Conservation (phyloP, 2,888 invertebrate species). For the Mycalesis mineus region DNA sequence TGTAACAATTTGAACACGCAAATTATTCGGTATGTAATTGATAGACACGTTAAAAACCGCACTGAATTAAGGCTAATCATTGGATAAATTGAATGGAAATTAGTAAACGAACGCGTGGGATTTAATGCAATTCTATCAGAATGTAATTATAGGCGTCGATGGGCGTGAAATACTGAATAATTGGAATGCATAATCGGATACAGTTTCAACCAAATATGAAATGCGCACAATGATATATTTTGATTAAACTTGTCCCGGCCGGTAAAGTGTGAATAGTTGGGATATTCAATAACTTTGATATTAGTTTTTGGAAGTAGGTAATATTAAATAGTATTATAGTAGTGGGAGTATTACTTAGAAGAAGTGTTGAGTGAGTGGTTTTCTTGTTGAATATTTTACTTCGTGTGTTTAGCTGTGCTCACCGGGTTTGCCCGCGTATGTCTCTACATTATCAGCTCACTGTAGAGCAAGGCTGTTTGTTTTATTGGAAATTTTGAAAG, state of each 20-base stretch:
- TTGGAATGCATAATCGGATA: slow-evolving; percentile 53
- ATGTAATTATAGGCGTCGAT: slow-evolving; percentile 72
- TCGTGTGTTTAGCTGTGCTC: too few relatives aligned
- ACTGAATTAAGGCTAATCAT: slow-evolving; percentile 65
- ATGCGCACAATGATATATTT: slow-evolving; percentile 32
- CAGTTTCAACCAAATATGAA: slow-evolving; percentile 34
- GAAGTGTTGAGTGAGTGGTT: too few relatives aligned
- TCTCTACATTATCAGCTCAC: too few relatives aligned
- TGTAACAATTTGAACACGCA: slow-evolving; percentile 21
- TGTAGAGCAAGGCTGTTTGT: too few relatives aligned
- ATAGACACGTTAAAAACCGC: slow-evolving; percentile 48
- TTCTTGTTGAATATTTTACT: too few relatives aligned
- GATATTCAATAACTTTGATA: slow-evolving; percentile 17
- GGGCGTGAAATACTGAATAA: slow-evolving; percentile 70
- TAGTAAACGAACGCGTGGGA: slow-evolving; percentile 59
- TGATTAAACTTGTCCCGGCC: slow-evolving; percentile 26
- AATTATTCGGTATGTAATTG: slow-evolving; percentile 36
- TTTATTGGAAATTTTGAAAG: too few relatives aligned
- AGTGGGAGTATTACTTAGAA: too few relatives aligned
- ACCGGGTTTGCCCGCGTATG: too few relatives aligned
- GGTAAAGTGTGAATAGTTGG: slow-evolving; percentile 13
- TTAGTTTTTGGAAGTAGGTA: slow-evolving; percentile 1
- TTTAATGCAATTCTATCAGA: slow-evolving; percentile 69
- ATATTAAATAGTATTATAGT: too few relatives aligned
- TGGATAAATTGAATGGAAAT: slow-evolving; percentile 71